Base-by-base conservation (phyloP, 2,113 vertebrate genomes). In the Sitta europaea region DNA sequence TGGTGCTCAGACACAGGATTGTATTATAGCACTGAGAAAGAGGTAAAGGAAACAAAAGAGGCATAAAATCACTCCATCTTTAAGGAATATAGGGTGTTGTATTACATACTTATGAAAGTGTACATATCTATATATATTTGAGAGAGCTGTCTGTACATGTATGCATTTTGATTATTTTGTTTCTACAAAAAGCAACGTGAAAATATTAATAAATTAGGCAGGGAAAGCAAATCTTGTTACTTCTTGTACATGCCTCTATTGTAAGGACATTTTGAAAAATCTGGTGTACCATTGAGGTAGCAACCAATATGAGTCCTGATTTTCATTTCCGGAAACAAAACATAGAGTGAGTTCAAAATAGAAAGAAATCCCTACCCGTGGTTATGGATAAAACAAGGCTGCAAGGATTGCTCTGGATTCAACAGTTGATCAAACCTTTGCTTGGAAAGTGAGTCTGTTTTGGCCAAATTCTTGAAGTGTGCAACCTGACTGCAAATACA, bases 1-100 rank as follows among this genome's bases (percentile, higher is more conserved):
- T 98, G 74, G 97, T 98, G 97, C 97, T 98, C 95, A 97, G 87
- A 97, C 95, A 89, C 89, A 96, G 93, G 79, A 95, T 88, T 86
- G 80, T 96, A 94, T 97, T 97, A 94, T 86, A 94, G 93, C 94
- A 76, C 71, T 38, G 74, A 96, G 92, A 97, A 96, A 96, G 94
- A 97, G 90, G 96, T 65, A 74, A 94, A 88, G 71, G 59, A 92
- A 88, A 92, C 95, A 96, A 96, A 93, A 91, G 95, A 95, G 54
- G 51, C 76, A 88, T 74, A 79, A 95, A 97, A 51, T 61, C 38
- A 70, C 73, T 45, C 24, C 77, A 70, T 88, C 79, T 88, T 96
- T 93, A 94, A 91, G 66, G 78, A 15, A 61, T 47, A 22, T 12
- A 63, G 51, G 25, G 20, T 86, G 78, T 76, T 87, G 45, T 79